phyloP scores from a whole-genome alignment of 2,797 vertebrate species.

The Hipposideros larvatus region DNA sequence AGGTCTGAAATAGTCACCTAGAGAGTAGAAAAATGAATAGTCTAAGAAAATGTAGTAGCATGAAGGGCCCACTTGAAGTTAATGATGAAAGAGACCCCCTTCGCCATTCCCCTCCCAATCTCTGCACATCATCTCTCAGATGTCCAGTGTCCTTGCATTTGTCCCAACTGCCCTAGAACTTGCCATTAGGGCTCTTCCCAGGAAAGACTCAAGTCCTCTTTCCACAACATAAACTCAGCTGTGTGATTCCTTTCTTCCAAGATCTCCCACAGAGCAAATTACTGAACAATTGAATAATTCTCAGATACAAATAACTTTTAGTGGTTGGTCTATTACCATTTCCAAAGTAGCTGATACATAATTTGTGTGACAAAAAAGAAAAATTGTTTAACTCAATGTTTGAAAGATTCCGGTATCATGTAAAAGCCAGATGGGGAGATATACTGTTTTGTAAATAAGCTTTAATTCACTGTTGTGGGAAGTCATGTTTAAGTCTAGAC shows the following conservation, averaged over 20 bases:
- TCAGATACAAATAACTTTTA: background rate
- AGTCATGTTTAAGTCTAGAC: background rate
- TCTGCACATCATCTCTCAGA: background rate
- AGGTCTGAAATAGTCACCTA: background rate
- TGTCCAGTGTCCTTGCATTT: background rate
- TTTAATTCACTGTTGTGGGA: background rate
- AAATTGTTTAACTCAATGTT: background rate
- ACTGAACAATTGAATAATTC: background rate
- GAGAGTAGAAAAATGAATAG: background rate
- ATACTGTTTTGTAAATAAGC: background rate
- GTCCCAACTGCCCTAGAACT: background rate
- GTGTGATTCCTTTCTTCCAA: background rate
- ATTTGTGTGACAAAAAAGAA: background rate
- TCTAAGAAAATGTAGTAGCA: background rate
- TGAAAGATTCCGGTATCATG: background rate
- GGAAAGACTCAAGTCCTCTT: background rate
- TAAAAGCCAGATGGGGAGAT: background rate
- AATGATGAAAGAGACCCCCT: background rate
- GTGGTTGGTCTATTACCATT: background rate
- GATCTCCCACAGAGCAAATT: background rate
- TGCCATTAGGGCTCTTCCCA: background rate
- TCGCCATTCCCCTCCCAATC: background rate
- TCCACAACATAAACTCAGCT: background rate
- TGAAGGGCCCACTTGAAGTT: background rate
- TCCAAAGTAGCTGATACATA: background rate